phyloP scores from a whole-genome alignment of 2,113 vertebrate species.

The Rostratula benghalensis region DNA sequence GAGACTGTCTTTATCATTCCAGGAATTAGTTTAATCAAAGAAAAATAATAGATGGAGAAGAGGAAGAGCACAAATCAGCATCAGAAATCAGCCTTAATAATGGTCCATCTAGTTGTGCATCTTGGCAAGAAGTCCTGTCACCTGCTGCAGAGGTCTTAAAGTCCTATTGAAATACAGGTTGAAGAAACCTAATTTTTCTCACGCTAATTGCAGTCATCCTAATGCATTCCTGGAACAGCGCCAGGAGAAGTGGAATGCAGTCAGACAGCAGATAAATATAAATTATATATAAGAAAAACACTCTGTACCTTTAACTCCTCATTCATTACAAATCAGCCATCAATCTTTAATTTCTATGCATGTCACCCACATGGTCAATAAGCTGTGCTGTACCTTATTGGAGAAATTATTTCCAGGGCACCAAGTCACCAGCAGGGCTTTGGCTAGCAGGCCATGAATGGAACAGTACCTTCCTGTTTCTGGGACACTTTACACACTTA shows the following conservation, averaged over 20 bases:
- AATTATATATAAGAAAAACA: neutral
- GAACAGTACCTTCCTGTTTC: neutral
- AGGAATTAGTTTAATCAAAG: slow-evolving; percentile 50
- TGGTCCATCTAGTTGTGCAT: neutral
- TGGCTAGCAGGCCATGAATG: neutral
- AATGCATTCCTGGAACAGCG: neutral
- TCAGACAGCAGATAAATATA: neutral
- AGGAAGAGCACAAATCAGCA: neutral
- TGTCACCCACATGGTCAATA: neutral
- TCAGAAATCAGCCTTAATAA: neutral
- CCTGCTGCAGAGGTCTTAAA: neutral
- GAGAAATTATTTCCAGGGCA: neutral
- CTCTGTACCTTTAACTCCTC: neutral
- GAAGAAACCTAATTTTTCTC: neutral
- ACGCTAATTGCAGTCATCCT: neutral
- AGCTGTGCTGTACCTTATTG: neutral
- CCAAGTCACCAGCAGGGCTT: neutral
- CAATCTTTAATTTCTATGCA: neutral
- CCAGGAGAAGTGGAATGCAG: neutral
- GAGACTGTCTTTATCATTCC: slow-evolving; percentile 14
- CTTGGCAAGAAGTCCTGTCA: neutral
- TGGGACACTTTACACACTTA: rapidly evolving
- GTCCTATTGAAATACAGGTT: neutral
- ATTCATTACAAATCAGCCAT: neutral
- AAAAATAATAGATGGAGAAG: slow-evolving; percentile 35